Base-by-base conservation (phyloP, 2,113 vertebrate genomes). In the Platichthys stellatus region DNA sequence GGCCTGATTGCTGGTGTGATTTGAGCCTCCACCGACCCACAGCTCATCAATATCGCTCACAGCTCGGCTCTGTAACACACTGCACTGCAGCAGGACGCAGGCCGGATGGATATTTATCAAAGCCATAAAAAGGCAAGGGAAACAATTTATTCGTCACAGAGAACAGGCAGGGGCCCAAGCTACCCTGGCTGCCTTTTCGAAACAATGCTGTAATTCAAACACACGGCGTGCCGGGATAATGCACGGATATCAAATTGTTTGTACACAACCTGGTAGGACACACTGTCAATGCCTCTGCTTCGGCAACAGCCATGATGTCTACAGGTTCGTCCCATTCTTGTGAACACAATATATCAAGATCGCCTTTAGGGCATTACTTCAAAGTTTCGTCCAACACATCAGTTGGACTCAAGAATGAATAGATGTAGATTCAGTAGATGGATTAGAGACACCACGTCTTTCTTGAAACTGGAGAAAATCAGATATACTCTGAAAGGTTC, bases 1-100 rank as follows among this genome's bases (percentile, higher is more conserved):
- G 70, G 81, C 81, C 79, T 89, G 89, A 91, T 90, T 90, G 86
- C 84, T 24, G 76, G 65, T 87, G 78, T 74, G 85, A 85, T 82
- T 89, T 77, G 86, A 91, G 80, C 70, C 23, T 82, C 81, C 72
- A 74, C 82, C 51, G 76, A 63, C 74, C 59, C 78, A 66, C 76
- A 74, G 68, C 82, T 91, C 85, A 83, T 91, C 87, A 88, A 82
- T 79, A 84, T 63, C 76, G 60, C 64, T 82, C 58, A 17, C 71
- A 78, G 79, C 78, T 38, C 78, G 17, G 69, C 63, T 31, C 61
- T 5, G 57, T 60, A 66, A 77, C 59, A 40, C 75, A 7, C 77
- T 63, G 76, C 74, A 65, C 74, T 79, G 78, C 88, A 76, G 72
- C 78, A 76, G 67, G 63, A 79, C 13, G 18, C 67, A n/a, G 60